Evolutionary conservation across 2,113 vertebrate genomes (phyloP).

Genomic region (Orientallactaga bullata): DNA sequence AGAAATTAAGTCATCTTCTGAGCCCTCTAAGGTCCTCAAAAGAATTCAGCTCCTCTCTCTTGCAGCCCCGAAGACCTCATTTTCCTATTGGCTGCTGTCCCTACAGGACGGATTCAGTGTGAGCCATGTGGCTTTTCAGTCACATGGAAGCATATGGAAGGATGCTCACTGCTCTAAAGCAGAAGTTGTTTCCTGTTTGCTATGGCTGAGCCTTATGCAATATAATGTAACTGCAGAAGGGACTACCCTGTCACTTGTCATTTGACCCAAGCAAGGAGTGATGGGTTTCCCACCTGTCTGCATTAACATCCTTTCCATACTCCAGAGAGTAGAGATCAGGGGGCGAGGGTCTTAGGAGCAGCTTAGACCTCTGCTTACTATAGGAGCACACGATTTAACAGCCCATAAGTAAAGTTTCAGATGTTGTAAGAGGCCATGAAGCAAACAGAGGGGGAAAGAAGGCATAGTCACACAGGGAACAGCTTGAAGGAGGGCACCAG

Average conservation of each 20-base stretch:
- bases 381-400: background rate
- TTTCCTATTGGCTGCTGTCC: background rate
- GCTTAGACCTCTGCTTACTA: background rate
- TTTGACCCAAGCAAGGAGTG: fast-evolving
- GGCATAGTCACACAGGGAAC: background rate
- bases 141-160: background rate
- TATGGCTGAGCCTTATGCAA: fast-evolving
- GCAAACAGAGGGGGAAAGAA: fast-evolving
- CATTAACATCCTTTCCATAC: background rate
- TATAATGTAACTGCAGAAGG: fast-evolving
- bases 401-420: too few species aligned
- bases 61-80: fast-evolving
- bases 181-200: background rate
- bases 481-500: background rate
- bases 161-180: background rate
- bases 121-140: background rate
- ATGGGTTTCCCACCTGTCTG: fast-evolving
- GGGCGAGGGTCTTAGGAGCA: background rate
- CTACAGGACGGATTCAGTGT: background rate
- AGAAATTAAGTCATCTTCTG: background rate
- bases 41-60: too few species aligned
- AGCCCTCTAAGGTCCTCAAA: too few species aligned
- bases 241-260: too few species aligned
- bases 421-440: too few species aligned
- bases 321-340: background rate